Conservation (phyloP, 2,113 vertebrate species). For the Cairina moschata region DNA sequence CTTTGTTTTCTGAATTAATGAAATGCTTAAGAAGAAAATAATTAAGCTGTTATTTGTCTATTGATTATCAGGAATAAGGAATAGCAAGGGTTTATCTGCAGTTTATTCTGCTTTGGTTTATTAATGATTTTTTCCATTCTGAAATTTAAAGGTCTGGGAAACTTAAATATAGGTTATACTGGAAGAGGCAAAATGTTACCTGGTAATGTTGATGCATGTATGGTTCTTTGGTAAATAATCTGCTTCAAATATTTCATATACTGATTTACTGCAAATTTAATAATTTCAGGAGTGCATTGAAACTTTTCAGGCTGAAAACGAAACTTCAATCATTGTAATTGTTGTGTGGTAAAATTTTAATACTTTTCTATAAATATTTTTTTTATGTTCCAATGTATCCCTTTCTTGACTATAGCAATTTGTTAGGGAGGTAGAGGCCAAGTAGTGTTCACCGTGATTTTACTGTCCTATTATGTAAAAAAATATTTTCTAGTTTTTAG, state of each 20-base stretch:
- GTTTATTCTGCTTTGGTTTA: neutral
- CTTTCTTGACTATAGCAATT: neutral
- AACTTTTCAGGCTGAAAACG: neutral
- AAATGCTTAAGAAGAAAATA: neutral
- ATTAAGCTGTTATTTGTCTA: neutral
- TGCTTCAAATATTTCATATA: neutral
- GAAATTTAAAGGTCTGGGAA: neutral
- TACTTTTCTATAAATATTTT: neutral
- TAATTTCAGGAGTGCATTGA: neutral
- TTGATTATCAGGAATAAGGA: neutral
- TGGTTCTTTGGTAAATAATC: neutral
- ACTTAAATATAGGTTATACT: neutral
- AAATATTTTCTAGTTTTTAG: neutral
- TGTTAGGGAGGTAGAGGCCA: too few relatives aligned
- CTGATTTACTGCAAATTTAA: neutral
- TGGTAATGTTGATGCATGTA: neutral
- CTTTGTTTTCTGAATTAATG: neutral
- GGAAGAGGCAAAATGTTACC: neutral
- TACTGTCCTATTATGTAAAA: neutral
- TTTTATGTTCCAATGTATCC: neutral
- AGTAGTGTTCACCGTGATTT: neutral
- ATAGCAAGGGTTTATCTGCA: neutral
- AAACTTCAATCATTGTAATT: neutral
- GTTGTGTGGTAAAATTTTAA: neutral
- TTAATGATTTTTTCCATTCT: neutral